phyloP scores from a whole-genome alignment of 2,797 vertebrate species.

The Clamator glandarius region DNA sequence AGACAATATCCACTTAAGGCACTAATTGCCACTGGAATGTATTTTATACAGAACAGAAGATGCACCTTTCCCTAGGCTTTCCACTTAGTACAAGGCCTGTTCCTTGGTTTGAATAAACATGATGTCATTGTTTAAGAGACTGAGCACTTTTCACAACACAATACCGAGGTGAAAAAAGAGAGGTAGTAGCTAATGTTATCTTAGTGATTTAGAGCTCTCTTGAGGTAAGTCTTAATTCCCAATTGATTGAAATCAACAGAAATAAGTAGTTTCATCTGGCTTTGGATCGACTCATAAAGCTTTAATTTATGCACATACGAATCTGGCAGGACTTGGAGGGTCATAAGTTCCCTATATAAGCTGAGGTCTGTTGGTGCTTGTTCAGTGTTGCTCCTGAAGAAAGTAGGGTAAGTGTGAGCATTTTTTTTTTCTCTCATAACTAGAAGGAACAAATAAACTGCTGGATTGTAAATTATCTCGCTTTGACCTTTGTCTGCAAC shows the following conservation, averaged over 20 bases:
- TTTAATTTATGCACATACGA: background rate
- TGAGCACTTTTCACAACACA: background rate
- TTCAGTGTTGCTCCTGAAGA: background rate
- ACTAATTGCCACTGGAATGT: background rate
- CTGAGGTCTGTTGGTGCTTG: background rate
- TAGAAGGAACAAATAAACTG: conserved; percentile 8
- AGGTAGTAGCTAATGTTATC: background rate
- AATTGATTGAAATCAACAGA: background rate
- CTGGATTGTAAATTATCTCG: background rate
- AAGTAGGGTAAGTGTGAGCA: background rate
- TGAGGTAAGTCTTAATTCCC: background rate
- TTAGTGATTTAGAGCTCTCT: background rate
- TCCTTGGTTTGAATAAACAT: background rate
- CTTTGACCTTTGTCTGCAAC: conserved; percentile 15
- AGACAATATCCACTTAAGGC: background rate
- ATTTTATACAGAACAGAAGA: background rate
- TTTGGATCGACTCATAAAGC: background rate
- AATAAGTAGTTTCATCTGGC: background rate
- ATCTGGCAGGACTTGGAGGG: background rate
- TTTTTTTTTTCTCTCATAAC: background rate
- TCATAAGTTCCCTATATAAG: background rate
- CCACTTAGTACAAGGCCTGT: background rate
- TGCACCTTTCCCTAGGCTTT: background rate
- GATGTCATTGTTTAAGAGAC: background rate
- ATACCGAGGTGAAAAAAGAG: background rate